Evolutionary conservation across 2,797 vertebrate genomes (phyloP).

Genomic region (Lophius americanus): DNA sequence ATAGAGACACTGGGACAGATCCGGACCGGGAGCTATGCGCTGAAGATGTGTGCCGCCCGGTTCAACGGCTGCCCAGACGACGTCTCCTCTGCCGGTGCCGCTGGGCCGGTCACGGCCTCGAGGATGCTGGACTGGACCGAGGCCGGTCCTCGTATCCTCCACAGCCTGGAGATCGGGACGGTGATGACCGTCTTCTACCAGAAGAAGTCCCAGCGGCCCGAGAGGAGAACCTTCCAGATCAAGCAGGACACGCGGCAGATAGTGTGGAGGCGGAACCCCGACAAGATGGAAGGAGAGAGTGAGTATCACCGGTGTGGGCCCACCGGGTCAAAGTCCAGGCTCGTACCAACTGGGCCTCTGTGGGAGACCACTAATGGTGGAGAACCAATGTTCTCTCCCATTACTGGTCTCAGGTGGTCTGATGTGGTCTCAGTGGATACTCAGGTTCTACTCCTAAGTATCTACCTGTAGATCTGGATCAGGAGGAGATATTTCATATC

Average conservation of each 20-base stretch:
- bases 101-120: conserved; percentile 52
- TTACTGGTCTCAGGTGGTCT: no score
- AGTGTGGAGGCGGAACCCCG: conserved; percentile 83
- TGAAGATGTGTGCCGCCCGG: conserved; percentile 85
- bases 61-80: conserved; percentile 82
- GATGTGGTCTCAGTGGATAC: no score
- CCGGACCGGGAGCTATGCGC: conserved; percentile 49
- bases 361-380: no score
- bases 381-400: no score
- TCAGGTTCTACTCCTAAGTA: no score
- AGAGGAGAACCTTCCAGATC: conserved; percentile 87
- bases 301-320: conserved; percentile 62
- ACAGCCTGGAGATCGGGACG: conserved; percentile 85
- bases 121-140: conserved; percentile 80
- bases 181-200: conserved; percentile 89
- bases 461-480: no score
- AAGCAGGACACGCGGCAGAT: conserved; percentile 83
- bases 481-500: no score
- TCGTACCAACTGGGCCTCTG: background rate
- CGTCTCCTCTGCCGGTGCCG: conserved; percentile 29
- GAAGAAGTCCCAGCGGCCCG: conserved; percentile 88
- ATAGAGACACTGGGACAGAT: conserved; percentile 15
- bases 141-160: conserved; percentile 75
- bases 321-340: background rate
- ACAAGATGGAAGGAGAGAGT: conserved; percentile 88